Evolutionary conservation across 1,140 invertebrate genomes (phyloP).

Genomic region (Chlorops oryzae): DNA sequence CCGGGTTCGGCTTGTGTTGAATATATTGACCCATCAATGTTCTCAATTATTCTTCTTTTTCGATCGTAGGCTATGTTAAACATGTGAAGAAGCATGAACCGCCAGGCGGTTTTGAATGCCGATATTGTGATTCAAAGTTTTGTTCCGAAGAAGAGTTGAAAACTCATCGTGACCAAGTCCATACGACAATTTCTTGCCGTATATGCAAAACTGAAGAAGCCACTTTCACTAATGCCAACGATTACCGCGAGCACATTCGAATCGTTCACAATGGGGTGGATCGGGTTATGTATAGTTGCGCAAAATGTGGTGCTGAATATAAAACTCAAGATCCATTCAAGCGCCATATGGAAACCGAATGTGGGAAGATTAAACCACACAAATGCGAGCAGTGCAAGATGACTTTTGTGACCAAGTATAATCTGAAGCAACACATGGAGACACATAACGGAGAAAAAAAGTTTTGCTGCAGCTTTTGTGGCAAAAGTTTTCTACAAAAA

Average conservation of each 20-base stretch:
- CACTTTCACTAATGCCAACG: conserved; percentile 15
- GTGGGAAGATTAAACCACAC: conserved; percentile 33
- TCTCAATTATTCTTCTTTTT: too few relatives aligned
- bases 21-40: too few relatives aligned
- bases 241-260: conserved; percentile 30
- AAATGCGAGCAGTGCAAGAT: conserved; percentile 36
- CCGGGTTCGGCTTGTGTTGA: too few relatives aligned
- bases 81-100: conserved; percentile 44
- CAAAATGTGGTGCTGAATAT: conserved; percentile 44
- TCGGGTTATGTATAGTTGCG: conserved; percentile 30
- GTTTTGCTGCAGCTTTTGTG: conserved; percentile 51
- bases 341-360: conserved; percentile 41
- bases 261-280: conserved; percentile 25
- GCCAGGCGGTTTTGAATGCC: conserved; percentile 39
- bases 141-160: conserved; percentile 31
- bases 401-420: conserved; percentile 29
- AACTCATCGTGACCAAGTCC: conserved; percentile 26
- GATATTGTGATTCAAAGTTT: conserved; percentile 30
- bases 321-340: conserved; percentile 35
- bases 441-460: conserved; percentile 49
- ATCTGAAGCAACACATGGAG: conserved; percentile 44
- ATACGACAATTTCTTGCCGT: conserved; percentile 22
- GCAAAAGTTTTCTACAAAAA: conserved; percentile 37
- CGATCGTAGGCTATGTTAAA: conserved; percentile 45
- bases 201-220: conserved; percentile 12